Evolutionary conservation across 2,113 vertebrate genomes (phyloP), one percentile per base, ranked within the genome.

Genomic region (Ammodytes dubius): DNA sequence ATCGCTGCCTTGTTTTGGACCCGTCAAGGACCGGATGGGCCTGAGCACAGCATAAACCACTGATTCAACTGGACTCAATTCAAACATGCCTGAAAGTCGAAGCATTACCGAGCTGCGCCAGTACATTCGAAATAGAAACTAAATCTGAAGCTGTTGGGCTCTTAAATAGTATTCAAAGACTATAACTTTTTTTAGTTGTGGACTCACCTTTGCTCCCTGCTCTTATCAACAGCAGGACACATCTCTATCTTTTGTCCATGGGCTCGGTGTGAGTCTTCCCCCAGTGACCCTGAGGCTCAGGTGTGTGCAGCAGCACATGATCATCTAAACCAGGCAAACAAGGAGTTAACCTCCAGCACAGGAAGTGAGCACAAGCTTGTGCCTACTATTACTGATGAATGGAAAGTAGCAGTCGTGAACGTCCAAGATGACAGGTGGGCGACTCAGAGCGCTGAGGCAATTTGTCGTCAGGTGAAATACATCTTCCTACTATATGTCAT

Each of bases 1-100:
- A 96, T 95, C 27, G 79, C 86, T 83, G 71, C 54, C 91, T 92
- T 77, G 19, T 56, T 84, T 49, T 83, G 87, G 89, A 87, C 93
- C 90, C 81, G 91, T 77, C 92, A 82, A 76, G 93, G 85, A 91
- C 90, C 91, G 60, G 74, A 66, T 68, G 79, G 65, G 82, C 83
- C 88, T 86, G 60, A 67, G 67, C 35, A 77, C 35, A 70, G 39
- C 66, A 42, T 42, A 4, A 56, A 39, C 40, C 27, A 15, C 39
- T 50, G 0, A 37, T 46, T 47, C n/a, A 43, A 27, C 35, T 0
- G 54, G 17, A 40, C 37, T 64, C 19, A 0, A 45, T 53, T 56
- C 27, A 73, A 14, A 19, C 49, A 17, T 45, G 19, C 40, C 27
- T 13, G 15, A 63, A 2, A 65, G 54, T 5, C 2, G 13, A 17